These are phyloP conservation scores for Drosophila carrolli DNA, from an alignment of 1,140 invertebrate genomes.

Conservation along the genomic window DNA sequence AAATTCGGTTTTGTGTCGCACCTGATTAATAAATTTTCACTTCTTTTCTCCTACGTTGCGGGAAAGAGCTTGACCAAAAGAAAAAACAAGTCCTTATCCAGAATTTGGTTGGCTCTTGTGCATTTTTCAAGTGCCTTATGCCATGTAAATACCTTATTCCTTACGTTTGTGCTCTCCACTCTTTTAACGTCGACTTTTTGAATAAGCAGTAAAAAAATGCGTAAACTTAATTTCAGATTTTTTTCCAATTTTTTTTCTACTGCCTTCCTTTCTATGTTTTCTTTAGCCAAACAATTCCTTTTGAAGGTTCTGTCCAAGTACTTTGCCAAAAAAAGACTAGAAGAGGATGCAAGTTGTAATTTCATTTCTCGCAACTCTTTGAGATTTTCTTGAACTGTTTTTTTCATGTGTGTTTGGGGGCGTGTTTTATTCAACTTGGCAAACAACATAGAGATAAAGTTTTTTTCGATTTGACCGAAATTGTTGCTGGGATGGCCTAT, in stretches of 20 bases:
- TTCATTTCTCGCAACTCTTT: constrained; percentile 68
- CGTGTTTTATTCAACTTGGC: constrained; percentile 74
- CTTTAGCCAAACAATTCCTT: constrained; percentile 69
- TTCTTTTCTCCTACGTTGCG: constrained; percentile 6
- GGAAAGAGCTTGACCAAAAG: constrained; percentile 2
- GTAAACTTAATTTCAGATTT: constrained; percentile 55
- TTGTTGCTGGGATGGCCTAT: constrained; percentile 38
- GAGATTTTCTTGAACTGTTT: constrained; percentile 17
- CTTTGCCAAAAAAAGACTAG: constrained; percentile 22
- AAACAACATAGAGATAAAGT: constrained; percentile 80
- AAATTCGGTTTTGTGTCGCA: not conserved
- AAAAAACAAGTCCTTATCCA: not conserved
- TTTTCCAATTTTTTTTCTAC: constrained; percentile 19
- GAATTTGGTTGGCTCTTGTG: constrained; percentile 16
- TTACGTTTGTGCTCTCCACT: constrained; percentile 27
- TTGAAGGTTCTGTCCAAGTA: constrained; percentile 50
- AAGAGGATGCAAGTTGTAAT: constrained; percentile 77
- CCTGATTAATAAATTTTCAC: not conserved
- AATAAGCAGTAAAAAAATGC: constrained; percentile 63
- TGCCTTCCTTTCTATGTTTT: constrained; percentile 58
- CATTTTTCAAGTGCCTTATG: constrained; percentile 53
- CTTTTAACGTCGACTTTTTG: constrained; percentile 2
- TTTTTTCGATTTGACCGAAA: constrained; percentile 71
- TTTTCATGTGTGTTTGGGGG: constrained; percentile 45
- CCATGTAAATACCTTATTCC: constrained; percentile 59